Evolutionary conservation across 2,888 invertebrate species (phyloP).

Genomic region (Microplitis deprimator): DNA sequence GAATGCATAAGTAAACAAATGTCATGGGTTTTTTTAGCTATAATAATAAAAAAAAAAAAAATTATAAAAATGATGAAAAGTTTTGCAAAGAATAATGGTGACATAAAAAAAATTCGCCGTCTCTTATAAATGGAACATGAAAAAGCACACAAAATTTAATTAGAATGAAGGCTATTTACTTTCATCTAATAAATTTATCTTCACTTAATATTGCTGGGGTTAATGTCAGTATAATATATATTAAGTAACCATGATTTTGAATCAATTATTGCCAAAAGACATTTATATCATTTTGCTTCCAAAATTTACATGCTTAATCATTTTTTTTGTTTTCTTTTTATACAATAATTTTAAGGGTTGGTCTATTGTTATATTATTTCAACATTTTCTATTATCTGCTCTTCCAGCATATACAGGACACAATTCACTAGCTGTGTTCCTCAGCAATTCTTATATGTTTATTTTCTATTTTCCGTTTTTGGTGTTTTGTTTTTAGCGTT

Average conservation of each 20-base stretch:
- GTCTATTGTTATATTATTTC: too few relatives aligned
- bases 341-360: too few relatives aligned
- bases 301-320: too few relatives aligned
- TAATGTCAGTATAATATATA: too few relatives aligned
- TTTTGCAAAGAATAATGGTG: slow-evolving; percentile 5
- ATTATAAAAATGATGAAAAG: slow-evolving; percentile 1
- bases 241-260: too few relatives aligned
- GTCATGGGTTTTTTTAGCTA: neutral
- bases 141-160: slow-evolving; percentile 34
- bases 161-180: slow-evolving; percentile 15
- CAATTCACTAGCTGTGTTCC: too few relatives aligned
- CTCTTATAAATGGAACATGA: slow-evolving; percentile 19
- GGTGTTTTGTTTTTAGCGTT: slow-evolving; percentile 74
- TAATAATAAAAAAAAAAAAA: neutral
- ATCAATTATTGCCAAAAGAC: too few relatives aligned
- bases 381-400: too few relatives aligned
- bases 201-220: neutral
- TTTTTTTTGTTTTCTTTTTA: too few relatives aligned
- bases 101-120: slow-evolving; percentile 9
- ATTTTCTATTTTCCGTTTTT: slow-evolving; percentile 54
- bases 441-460: slow-evolving; percentile 24
- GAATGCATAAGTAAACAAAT: neutral
- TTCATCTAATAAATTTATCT: slow-evolving; percentile 19
- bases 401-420: too few relatives aligned
- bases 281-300: too few relatives aligned